A percentile compares a stretch with the other conserved stretches of the same genome.
Conservation (phyloP, 2,113 vertebrate genomes). For the Nibea albiflora region DNA sequence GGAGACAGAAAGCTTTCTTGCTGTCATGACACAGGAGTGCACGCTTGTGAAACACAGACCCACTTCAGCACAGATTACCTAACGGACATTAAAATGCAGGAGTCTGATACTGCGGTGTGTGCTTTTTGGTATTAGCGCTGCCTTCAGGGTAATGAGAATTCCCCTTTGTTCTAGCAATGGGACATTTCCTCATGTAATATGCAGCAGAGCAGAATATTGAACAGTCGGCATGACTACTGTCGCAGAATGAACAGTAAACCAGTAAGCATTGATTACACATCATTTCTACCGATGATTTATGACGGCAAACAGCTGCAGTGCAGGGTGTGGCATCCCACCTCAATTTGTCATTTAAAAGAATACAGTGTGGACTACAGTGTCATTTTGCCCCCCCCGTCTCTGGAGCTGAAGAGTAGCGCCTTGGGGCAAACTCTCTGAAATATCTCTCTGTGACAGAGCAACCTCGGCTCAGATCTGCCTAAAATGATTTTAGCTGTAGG, state of each 20-base stretch:
- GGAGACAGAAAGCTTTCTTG: slow-evolving; percentile 16
- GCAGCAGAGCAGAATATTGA: slow-evolving; percentile 61
- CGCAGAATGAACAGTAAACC: slow-evolving; percentile 43
- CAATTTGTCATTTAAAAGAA: slow-evolving; percentile 56
- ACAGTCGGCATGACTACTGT: slow-evolving; percentile 36
- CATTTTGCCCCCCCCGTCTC: slow-evolving; percentile 55
- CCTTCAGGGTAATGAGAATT: slow-evolving; percentile 55
- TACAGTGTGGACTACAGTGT: slow-evolving; percentile 35
- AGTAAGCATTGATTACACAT: slow-evolving; percentile 61
- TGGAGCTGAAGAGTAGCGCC: slow-evolving; percentile 58
- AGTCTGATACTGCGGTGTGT: slow-evolving; percentile 42
- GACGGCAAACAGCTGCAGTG: slow-evolving; percentile 45
- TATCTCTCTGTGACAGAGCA: slow-evolving; percentile 56
- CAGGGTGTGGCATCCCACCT: slow-evolving; percentile 45
- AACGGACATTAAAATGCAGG: slow-evolving; percentile 59
- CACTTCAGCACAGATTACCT: slow-evolving; percentile 50
- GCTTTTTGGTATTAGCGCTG: slow-evolving; percentile 60
- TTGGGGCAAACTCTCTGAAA: slow-evolving; percentile 73
- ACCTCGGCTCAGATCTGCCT: slow-evolving; percentile 67
- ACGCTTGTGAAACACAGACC: slow-evolving; percentile 30
- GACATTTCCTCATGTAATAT: slow-evolving; percentile 66
- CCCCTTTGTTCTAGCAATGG: slow-evolving; percentile 62
- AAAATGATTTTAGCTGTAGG: slow-evolving; percentile 74
- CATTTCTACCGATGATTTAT: slow-evolving; percentile 52
- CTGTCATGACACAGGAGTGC: slow-evolving; percentile 11